Base-by-base conservation (phyloP, 2,113 vertebrate species). In the Oxyura jamaicensis region DNA sequence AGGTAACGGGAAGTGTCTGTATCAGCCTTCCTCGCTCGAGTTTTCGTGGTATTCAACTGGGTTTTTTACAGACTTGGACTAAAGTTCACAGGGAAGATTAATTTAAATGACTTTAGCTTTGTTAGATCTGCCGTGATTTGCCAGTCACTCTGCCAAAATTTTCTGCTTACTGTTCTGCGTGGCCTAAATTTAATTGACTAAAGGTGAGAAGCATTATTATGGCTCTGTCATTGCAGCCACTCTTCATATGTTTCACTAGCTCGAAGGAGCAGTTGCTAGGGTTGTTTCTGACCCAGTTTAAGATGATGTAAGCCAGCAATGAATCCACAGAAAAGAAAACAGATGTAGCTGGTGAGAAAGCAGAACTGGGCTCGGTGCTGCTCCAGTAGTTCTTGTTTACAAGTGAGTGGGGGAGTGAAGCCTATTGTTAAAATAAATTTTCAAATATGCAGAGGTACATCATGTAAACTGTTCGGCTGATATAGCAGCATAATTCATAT, bases 181-280 rank as follows among this genome's bases (percentile, higher is more conserved):
- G 68, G 82, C 86, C 76, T 93, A 88, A 88, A 91, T 90, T 91
- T 91, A 96, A 94, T 91, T 94, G 91, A 85, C 74, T 91, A 84
- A 72, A 81, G 79, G 81, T 88, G 88, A 90, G 88, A 91, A 93
- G 83, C 76, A 20, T 81, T 86, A 72, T 90, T 75, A 83, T 2
- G 4, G 79, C 56, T 77, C 90, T 95, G 79, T 90, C 90, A 78
- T 21, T 88, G 90, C 86, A 78, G 91, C 76, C 48, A 3, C 76
- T 93, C 90, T 86, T 94, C 86, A 23, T 67, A 20, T 50, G 69
- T 88, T 83, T 91, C 83, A 46, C 67, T 88, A 52, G 75, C 72
- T 90, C 56, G 56, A 86, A 71, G 28, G 65, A 94, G 79, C 82
- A 95, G 86, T 88, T 6, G 2, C 79, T 80, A 93, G 29, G 58